Percentiles rank a stretch among this genome's conserved stretches.
Conservation (phyloP, 2,113 vertebrate genomes). For the Laticauda laticaudata region DNA sequence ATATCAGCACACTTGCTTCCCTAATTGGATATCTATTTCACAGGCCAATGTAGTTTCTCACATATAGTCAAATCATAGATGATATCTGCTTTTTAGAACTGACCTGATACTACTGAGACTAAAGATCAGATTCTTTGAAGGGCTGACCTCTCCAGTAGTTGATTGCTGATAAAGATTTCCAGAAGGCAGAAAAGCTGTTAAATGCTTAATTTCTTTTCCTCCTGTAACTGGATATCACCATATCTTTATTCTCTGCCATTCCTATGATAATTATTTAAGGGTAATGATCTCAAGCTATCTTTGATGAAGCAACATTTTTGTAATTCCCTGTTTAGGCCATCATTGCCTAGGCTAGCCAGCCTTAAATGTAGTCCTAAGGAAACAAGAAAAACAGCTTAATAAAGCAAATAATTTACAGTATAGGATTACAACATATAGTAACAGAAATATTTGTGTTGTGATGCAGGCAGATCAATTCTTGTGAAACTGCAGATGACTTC, state of each 20-base stretch:
- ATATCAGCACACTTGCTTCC: not conserved
- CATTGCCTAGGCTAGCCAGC: not conserved
- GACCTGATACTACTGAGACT: not conserved
- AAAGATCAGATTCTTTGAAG: not conserved
- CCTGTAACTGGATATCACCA: not conserved
- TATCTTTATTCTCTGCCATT: not conserved
- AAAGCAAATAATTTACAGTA: rapidly evolving
- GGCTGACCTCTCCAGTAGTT: not conserved
- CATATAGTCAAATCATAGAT: not conserved
- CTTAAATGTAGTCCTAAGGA: not conserved
- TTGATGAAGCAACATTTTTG: not conserved
- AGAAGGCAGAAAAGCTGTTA: not conserved
- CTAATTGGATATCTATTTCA: not conserved
- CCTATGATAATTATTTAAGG: not conserved
- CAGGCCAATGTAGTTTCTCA: not conserved
- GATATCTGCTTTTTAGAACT: not conserved
- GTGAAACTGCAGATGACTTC: constrained; percentile 94
- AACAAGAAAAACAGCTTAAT: not conserved
- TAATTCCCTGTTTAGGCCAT: not conserved
- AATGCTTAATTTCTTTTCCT: not conserved
- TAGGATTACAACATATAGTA: not conserved
- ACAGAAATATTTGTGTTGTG: constrained; percentile 43
- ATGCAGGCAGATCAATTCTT: constrained; percentile 88
- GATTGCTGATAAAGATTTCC: not conserved
- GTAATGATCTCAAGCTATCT: not conserved